Conservation (phyloP, 2,797 vertebrate genomes). For the Lacerta bilineata region DNA sequence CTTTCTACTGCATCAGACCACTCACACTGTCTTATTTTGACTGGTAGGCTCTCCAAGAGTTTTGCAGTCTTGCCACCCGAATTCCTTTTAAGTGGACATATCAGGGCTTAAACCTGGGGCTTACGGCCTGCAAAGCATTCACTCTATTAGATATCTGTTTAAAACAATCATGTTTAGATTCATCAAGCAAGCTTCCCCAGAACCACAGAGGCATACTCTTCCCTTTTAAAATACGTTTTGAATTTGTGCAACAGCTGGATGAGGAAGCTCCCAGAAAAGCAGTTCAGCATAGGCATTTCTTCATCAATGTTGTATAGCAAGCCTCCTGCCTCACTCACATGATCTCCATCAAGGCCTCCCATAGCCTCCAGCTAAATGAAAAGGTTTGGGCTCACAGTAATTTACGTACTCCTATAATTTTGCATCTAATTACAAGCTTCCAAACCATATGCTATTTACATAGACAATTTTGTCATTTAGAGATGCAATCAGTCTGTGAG, state of each 20-base stretch:
- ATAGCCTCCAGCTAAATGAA: neutral
- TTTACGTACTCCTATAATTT: slow-evolving; percentile 12
- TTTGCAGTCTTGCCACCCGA: neutral
- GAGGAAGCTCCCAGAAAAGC: neutral
- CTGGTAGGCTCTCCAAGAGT: neutral
- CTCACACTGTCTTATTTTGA: neutral
- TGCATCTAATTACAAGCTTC: neutral
- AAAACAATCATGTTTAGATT: neutral
- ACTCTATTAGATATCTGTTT: neutral
- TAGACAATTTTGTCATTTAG: neutral
- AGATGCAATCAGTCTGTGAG: neutral
- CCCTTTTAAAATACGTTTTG: neutral
- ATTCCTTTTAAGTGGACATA: neutral
- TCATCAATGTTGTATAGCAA: neutral
- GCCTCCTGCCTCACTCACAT: neutral
- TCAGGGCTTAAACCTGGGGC: neutral
- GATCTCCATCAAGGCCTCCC: neutral
- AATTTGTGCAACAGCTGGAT: neutral
- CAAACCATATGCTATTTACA: slow-evolving; percentile 26
- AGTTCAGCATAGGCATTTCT: neutral
- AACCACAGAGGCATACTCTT: neutral
- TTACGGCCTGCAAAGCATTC: neutral
- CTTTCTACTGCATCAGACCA: neutral
- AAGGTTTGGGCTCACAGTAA: neutral
- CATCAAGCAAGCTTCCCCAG: neutral